Evolutionary conservation across 2,888 invertebrate genomes (phyloP).

Genomic region (Mantis religiosa): DNA sequence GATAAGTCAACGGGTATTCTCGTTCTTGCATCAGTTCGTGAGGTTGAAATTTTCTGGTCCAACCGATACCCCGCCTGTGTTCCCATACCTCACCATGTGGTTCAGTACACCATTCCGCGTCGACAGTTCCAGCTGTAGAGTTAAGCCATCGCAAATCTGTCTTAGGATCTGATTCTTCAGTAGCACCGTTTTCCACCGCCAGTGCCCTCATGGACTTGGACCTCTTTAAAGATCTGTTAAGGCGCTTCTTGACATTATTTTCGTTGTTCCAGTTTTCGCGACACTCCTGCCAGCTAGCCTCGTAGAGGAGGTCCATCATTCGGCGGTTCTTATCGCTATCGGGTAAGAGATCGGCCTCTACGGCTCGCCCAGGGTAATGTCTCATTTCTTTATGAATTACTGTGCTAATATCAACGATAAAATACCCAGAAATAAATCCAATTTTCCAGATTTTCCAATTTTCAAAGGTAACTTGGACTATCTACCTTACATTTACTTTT

Average conservation of each 20-base stretch:
- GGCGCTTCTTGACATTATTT: conserved; percentile 4
- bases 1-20: background rate
- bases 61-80: conserved; percentile 15
- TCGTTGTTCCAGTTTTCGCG: conserved; percentile 47
- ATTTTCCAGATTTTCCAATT: too few species aligned
- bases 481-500: too few species aligned
- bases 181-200: background rate
- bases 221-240: conserved; percentile 4
- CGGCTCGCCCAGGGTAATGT: conserved; percentile 79
- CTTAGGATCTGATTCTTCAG: background rate
- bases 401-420: background rate
- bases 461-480: too few species aligned
- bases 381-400: conserved; percentile 67
- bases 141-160: background rate
- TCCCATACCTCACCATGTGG: conserved; percentile 14
- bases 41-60: conserved; percentile 10
- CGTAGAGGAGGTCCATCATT: conserved; percentile 72
- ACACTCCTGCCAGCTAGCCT: conserved; percentile 45
- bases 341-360: conserved; percentile 63
- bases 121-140: background rate
- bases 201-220: conserved; percentile 6
- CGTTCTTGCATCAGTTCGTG: background rate
- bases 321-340: conserved; percentile 61
- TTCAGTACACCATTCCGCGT: background rate
- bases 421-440: background rate